Evolutionary conservation across 2,888 invertebrate species (phyloP).

Genomic region (Thecocarcelia acutangulata): DNA sequence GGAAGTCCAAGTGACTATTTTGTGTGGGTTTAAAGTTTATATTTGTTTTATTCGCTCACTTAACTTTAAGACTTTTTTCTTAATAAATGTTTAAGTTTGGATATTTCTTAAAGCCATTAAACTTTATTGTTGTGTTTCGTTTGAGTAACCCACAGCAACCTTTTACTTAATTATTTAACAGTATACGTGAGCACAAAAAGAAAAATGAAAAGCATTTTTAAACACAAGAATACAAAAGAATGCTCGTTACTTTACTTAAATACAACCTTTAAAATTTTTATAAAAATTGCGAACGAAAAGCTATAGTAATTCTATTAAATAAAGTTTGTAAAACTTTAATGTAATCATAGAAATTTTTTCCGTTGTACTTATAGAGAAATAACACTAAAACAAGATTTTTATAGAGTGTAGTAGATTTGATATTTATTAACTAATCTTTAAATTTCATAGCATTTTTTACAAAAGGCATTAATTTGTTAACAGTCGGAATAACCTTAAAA

Average conservation of each 20-base stretch:
- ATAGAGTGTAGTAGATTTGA: neutral
- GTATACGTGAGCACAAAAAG: neutral
- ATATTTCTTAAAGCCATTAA: neutral
- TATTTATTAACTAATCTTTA: neutral
- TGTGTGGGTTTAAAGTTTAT: too few species aligned
- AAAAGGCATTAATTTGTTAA: slow-evolving; percentile 4
- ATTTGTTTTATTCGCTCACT: too few species aligned
- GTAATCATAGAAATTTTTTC: too few species aligned
- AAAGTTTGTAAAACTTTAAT: too few species aligned
- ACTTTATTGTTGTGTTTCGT: slow-evolving; percentile 22
- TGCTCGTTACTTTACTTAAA: too few species aligned
- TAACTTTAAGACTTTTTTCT: too few species aligned
- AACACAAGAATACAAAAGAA: too few species aligned
- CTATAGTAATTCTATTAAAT: slow-evolving; percentile 4
- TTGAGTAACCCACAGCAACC: slow-evolving; percentile 38
- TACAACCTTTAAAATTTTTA: too few species aligned
- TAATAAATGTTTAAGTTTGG: neutral
- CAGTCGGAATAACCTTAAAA: neutral
- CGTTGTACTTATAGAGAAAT: neutral
- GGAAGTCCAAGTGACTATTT: too few species aligned
- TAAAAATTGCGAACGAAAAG: neutral
- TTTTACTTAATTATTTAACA: slow-evolving; percentile 26
- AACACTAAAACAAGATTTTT: slow-evolving; percentile 33
- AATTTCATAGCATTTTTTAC: slow-evolving; percentile 38
- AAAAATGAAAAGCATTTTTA: too few species aligned